phyloP scores from a whole-genome alignment of 2,888 invertebrate species.

The Polydesmus complanatus region DNA sequence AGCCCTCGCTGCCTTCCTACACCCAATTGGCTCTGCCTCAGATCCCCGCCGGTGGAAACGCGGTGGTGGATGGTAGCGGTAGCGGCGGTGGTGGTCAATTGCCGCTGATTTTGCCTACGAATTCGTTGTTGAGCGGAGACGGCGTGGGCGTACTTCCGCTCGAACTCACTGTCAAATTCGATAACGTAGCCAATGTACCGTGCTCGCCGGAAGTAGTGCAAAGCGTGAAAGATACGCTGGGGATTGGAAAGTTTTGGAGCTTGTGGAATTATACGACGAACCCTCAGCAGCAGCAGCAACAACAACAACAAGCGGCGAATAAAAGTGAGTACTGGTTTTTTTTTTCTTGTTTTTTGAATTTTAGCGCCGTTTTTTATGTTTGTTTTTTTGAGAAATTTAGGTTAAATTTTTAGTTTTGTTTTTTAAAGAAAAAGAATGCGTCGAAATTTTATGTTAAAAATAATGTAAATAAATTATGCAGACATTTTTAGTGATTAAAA shows the following conservation, averaged over 20 bases:
- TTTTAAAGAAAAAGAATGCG: too few species aligned
- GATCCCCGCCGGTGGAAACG: neutral
- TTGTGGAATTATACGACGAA: conserved; percentile 13
- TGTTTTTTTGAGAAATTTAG: too few species aligned
- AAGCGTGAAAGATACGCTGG: conserved; percentile 13
- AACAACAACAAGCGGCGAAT: too few species aligned
- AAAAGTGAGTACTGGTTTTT: neutral
- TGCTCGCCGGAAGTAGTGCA: conserved; percentile 12
- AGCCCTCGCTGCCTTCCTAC: neutral
- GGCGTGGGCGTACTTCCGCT: neutral
- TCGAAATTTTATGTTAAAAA: too few species aligned
- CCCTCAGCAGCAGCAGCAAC: too few species aligned
- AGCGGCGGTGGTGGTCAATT: too few species aligned
- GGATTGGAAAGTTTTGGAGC: conserved; percentile 14
- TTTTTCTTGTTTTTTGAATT: too few species aligned
- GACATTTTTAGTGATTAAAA: too few species aligned
- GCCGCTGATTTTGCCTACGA: neutral
- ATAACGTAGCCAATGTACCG: conserved; percentile 6
- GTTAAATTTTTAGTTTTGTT: too few species aligned
- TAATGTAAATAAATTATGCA: too few species aligned
- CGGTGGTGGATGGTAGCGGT: too few species aligned
- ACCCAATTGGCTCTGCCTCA: neutral
- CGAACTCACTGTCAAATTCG: conserved; percentile 4
- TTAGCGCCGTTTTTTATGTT: too few species aligned
- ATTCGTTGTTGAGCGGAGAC: neutral